phyloP scores from a whole-genome alignment of 2,888 invertebrate genomes.

The Andrena minutula region DNA sequence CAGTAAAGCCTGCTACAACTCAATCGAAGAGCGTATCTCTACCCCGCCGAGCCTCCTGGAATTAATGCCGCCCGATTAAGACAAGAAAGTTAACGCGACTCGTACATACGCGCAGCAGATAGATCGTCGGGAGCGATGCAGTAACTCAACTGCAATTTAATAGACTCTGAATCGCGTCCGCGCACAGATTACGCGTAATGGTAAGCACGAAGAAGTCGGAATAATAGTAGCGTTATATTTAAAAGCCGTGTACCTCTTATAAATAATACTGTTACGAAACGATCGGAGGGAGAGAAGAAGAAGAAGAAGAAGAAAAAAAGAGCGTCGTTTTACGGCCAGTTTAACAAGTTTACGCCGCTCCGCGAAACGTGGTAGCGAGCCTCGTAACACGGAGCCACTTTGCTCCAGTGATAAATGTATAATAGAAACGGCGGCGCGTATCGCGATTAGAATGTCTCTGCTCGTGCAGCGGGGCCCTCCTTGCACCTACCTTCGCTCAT shows the following conservation, averaged over 20 bases:
- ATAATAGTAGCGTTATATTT: constrained; percentile 9
- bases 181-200: neutral
- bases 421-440: neutral
- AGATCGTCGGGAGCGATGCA: neutral
- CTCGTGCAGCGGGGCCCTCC: neutral
- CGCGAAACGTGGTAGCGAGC: neutral
- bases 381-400: constrained; percentile 24
- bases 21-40: neutral
- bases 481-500: neutral
- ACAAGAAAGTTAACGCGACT: neutral
- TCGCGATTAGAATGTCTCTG: neutral
- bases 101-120: neutral
- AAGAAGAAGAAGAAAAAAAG: too few species aligned
- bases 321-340: constrained; percentile 23
- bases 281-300: neutral
- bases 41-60: neutral
- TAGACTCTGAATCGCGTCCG: constrained; percentile 21
- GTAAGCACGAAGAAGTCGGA: neutral
- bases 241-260: constrained; percentile 14
- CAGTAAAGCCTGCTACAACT: neutral
- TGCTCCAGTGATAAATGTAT: constrained; percentile 24
- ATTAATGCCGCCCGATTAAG: neutral
- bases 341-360: constrained; percentile 20
- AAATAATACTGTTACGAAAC: constrained; percentile 28
- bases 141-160: neutral